Percentiles rank a stretch among this genome's conserved stretches.
Conservation (phyloP, 92 coral and sea anemone genomes). For the Bergia sp. region DNA sequence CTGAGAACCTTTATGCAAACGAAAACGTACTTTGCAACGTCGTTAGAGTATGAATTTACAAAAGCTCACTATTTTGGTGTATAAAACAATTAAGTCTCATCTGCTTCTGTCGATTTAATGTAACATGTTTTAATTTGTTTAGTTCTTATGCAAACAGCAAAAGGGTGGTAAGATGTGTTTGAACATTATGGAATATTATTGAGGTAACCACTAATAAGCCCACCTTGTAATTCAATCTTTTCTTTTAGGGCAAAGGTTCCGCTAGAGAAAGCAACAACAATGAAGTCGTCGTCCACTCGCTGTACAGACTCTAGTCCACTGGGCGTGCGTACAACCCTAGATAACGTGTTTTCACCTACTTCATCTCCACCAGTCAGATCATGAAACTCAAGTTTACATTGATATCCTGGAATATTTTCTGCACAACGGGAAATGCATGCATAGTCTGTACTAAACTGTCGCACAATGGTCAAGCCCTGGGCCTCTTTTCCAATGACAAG, state of each 20-base stretch:
- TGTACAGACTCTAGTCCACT: conserved; percentile 91
- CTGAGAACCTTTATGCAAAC: too few relatives aligned
- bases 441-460: conserved; percentile 83
- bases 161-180: too few relatives aligned
- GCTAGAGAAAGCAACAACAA: conserved; percentile 85
- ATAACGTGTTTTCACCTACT: conserved; percentile 76
- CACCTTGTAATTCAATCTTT: conserved; percentile 62
- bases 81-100: too few relatives aligned
- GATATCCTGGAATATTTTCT: conserved; percentile 75
- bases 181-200: too few relatives aligned
- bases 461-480: conserved; percentile 91
- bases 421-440: conserved; percentile 90
- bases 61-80: too few relatives aligned
- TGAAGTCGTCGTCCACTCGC: conserved; percentile 59
- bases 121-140: too few relatives aligned
- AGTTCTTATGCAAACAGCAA: too few relatives aligned
- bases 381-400: conserved; percentile 95
- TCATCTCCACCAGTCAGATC: conserved; percentile 67
- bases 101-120: too few relatives aligned
- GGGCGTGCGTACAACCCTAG: conserved; percentile 96
- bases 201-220: neutral
- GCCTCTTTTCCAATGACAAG: conserved; percentile 80
- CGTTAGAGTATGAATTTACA: too few relatives aligned
- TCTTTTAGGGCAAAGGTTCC: conserved; percentile 89
- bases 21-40: too few relatives aligned